Percentiles rank a stretch among this genome's conserved stretches.
Conservation (phyloP, 2,888 invertebrate genomes). For the Oeneis ivallda region DNA sequence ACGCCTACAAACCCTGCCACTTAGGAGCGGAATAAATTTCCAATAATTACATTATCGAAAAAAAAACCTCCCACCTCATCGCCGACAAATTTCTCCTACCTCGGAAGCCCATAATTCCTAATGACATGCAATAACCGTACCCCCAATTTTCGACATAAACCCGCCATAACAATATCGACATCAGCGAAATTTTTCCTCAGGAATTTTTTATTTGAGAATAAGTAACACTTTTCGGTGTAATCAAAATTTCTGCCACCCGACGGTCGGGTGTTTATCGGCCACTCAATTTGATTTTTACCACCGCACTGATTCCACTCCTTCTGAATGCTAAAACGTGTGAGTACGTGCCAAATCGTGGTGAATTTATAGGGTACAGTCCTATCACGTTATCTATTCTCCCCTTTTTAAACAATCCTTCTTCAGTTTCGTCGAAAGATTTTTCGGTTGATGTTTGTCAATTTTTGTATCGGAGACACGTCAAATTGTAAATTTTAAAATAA, state of each 20-base stretch:
- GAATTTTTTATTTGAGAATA: slow-evolving; percentile 77
- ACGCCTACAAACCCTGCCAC: slow-evolving; percentile 47
- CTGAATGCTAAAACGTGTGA: slow-evolving; percentile 60
- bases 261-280: slow-evolving; percentile 73
- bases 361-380: slow-evolving; percentile 20
- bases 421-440: not conserved
- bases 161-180: slow-evolving; percentile 82
- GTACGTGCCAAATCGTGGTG: slow-evolving; percentile 52
- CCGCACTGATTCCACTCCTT: slow-evolving; percentile 69
- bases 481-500: too few species aligned
- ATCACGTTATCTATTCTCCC: slow-evolving; percentile 22
- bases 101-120: slow-evolving; percentile 81
- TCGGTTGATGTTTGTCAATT: too few species aligned
- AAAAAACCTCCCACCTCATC: slow-evolving; percentile 65
- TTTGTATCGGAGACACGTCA: too few species aligned
- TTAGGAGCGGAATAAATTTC: slow-evolving; percentile 73
- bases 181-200: slow-evolving; percentile 73
- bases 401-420: slow-evolving; percentile 16
- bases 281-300: slow-evolving; percentile 80
- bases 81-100: slow-evolving; percentile 69
- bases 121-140: slow-evolving; percentile 82
- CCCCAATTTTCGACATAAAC: slow-evolving; percentile 81
- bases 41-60: slow-evolving; percentile 80
- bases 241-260: slow-evolving; percentile 72
- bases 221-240: slow-evolving; percentile 79